A percentile compares a stretch with the other conserved stretches of the same genome.
phyloP scores from a whole-genome alignment of 1,140 invertebrate species.

The Dendrolimus kikuchii region DNA sequence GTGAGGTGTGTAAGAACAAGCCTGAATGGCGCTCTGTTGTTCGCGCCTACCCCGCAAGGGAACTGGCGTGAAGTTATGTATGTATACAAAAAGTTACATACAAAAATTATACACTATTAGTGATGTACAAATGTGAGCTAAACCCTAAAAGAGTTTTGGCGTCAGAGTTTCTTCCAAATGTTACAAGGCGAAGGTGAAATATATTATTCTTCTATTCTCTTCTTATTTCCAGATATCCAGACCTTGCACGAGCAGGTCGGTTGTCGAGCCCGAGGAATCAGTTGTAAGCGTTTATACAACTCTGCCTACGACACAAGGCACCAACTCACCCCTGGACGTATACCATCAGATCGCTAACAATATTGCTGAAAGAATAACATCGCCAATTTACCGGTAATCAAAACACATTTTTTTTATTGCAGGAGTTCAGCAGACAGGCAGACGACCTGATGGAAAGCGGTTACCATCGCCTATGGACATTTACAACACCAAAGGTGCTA shows the following conservation, averaged over 20 bases:
- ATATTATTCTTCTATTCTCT: not conserved
- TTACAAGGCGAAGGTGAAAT: not conserved
- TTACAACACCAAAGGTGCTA: too few relatives aligned
- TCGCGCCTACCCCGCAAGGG: too few relatives aligned
- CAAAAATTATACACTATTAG: too few relatives aligned
- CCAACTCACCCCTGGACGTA: conserved; percentile 30
- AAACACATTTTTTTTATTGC: not conserved
- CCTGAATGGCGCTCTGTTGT: too few relatives aligned
- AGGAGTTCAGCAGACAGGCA: not conserved
- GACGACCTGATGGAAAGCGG: not conserved
- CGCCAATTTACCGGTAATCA: conserved; percentile 41
- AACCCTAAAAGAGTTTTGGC: too few relatives aligned
- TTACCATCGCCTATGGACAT: too few relatives aligned
- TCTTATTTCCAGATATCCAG: conserved; percentile 29
- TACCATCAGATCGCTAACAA: conserved; percentile 62
- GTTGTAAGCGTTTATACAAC: conserved; percentile 64
- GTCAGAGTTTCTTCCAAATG: too few relatives aligned
- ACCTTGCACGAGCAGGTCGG: conserved; percentile 23
- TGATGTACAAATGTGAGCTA: too few relatives aligned
- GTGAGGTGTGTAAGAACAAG: too few relatives aligned
- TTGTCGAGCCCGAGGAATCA: conserved; percentile 42
- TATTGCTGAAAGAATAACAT: conserved; percentile 56
- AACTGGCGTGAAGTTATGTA: too few relatives aligned
- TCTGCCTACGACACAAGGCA: conserved; percentile 22
- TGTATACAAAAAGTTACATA: too few relatives aligned